phyloP scores from a whole-genome alignment of 2,888 invertebrate species.

The Harpalus rubripes region DNA sequence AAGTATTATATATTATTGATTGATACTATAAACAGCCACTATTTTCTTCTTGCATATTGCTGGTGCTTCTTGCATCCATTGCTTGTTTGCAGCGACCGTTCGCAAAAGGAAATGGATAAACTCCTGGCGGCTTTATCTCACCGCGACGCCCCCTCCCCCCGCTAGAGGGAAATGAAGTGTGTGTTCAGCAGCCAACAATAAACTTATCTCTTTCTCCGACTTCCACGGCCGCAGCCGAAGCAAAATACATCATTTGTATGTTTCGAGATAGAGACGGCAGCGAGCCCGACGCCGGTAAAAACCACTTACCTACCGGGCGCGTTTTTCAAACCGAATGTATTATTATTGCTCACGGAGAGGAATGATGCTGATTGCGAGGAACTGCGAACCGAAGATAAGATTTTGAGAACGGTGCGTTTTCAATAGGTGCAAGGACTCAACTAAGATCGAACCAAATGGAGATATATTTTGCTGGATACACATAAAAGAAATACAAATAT shows the following conservation, averaged over 20 bases:
- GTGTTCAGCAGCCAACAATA: slow-evolving; percentile 75
- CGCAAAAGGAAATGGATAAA: slow-evolving; percentile 76
- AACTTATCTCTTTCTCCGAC: slow-evolving; percentile 77
- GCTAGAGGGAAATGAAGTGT: slow-evolving; percentile 76
- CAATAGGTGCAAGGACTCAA: slow-evolving; percentile 35
- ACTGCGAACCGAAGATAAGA: slow-evolving; percentile 56
- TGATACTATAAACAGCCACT: no score
- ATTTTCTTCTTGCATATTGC: not conserved
- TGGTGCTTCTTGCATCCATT: not conserved
- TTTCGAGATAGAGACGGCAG: slow-evolving; percentile 71
- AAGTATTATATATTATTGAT: no score
- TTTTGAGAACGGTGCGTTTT: slow-evolving; percentile 44
- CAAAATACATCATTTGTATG: slow-evolving; percentile 77
- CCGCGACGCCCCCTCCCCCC: slow-evolving; percentile 65
- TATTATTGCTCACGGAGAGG: slow-evolving; percentile 63
- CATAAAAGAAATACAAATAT: slow-evolving; percentile 15
- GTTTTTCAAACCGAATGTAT: slow-evolving; percentile 65
- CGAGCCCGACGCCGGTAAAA: slow-evolving; percentile 53
- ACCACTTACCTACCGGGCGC: slow-evolving; percentile 58
- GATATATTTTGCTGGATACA: not conserved
- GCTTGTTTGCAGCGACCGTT: not conserved
- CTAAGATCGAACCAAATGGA: not conserved
- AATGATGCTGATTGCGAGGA: slow-evolving; percentile 62
- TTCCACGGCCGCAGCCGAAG: slow-evolving; percentile 73
- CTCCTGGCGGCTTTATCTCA: slow-evolving; percentile 72